Base-by-base conservation (phyloP, 2,113 vertebrate genomes). In the Passer montanus region DNA sequence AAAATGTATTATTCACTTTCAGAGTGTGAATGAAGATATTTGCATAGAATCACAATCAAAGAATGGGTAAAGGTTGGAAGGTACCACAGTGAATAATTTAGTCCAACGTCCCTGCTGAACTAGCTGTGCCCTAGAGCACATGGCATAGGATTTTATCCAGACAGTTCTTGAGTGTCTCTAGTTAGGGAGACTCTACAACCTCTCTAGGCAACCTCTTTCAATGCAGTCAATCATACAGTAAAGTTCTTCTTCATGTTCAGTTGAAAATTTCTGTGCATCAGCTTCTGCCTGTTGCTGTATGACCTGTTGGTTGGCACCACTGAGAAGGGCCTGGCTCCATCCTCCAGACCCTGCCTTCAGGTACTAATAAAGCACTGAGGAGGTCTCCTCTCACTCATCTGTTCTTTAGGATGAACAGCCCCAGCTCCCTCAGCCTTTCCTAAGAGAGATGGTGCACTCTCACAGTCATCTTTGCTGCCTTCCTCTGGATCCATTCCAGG, bases 1-100 rank as follows among this genome's bases (percentile, higher is more conserved):
- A 93, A 93, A 93, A 86, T 41, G 33, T 41, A 86, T 89, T 89
- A 89, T 72, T 90, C 89, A 33, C 69, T 92, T 78, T 26, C 76
- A 73, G 33, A 30, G 23, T 37, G 47, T 70, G 80, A 95, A 91
- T 62, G 70, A 60, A 81, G 77, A 53, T 47, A 87, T 31, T 59
- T 77, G 76, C 83, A 79, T 56, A 74, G 56, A 83, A 55, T 43
- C 55, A 69, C 41, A 63, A 20, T 69, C n/a, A 77, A 62, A 63
- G 49, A 84, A 63, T 15, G 12, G 13, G 49, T 63, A 11, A 69
- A 43, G 13, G 18, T 8, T 49, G 41, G 35, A 56, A 69, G 47
- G 30, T 9, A 47, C 16, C 9, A 41, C 30, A 55, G 35, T 33
- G 47, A 60, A 30, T 35, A 39, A 55, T 37, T 35, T 19, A 68